These are phyloP conservation scores for Arizona elegans DNA, from an alignment of 2,113 vertebrate species.

Conservation along the genomic window DNA sequence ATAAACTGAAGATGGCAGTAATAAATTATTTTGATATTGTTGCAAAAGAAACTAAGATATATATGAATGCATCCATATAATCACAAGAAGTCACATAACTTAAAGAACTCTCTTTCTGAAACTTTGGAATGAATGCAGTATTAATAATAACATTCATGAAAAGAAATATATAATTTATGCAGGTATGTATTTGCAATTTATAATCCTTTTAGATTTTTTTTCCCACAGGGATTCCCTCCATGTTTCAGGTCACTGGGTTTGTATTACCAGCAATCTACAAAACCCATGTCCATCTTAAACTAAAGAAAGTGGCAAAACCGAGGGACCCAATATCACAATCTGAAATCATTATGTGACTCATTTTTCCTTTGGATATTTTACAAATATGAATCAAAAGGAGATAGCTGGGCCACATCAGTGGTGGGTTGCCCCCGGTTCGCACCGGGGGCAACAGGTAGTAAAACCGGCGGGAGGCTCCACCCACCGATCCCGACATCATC, in stretches of 20 bases:
- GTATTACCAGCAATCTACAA: conserved; percentile 43
- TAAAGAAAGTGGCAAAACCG: conserved; percentile 37
- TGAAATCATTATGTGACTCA: conserved; percentile 32
- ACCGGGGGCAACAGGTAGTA: no score
- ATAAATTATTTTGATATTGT: not conserved
- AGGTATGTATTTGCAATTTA: conserved; percentile 20
- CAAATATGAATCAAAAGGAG: conserved; percentile 33
- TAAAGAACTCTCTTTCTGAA: not conserved
- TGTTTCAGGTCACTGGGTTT: conserved; percentile 19
- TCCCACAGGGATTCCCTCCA: conserved; percentile 11
- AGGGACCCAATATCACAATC: conserved; percentile 34
- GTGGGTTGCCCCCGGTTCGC: no score
- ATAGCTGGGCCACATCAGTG: not conserved
- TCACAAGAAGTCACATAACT: not conserved
- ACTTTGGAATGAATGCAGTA: conserved; percentile 31
- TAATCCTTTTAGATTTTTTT: not conserved
- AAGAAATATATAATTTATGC: conserved; percentile 30
- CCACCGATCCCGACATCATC: no score
- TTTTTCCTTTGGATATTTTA: conserved; percentile 38
- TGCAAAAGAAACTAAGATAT: not conserved
- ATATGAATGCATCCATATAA: not conserved
- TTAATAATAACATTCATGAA: conserved; percentile 35
- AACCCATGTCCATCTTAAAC: conserved; percentile 29
- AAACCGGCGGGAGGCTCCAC: no score
- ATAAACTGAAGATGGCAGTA: not conserved